Conservation (phyloP, 2,797 vertebrate genomes). For the Nasua narica region DNA sequence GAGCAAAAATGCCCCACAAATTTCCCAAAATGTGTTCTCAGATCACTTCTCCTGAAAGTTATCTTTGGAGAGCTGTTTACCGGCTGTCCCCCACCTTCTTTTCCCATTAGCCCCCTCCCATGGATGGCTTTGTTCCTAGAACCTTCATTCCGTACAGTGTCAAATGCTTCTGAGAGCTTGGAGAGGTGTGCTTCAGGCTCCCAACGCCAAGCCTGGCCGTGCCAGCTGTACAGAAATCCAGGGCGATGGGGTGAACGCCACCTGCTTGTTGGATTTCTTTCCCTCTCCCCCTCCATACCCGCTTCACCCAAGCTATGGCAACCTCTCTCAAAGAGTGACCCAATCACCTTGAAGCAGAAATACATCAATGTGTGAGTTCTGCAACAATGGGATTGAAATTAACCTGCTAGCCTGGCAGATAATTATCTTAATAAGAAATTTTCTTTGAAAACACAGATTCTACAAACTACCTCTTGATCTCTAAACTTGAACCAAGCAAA, state of each 20-base stretch:
- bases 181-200: constrained; percentile 31
- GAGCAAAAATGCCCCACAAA: neutral
- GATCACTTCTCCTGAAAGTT: constrained; percentile 10
- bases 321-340: constrained; percentile 19
- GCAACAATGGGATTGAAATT: constrained; percentile 13
- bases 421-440: constrained; percentile 74
- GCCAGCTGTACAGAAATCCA: constrained; percentile 55
- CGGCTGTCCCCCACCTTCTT: neutral
- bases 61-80: neutral
- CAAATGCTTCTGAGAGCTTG: constrained; percentile 45
- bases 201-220: neutral
- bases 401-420: constrained; percentile 64
- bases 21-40: neutral
- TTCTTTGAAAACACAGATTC: constrained; percentile 72
- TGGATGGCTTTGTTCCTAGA: constrained; percentile 62
- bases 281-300: neutral
- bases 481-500: constrained; percentile 78
- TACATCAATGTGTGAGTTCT: neutral
- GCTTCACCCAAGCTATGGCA: constrained; percentile 32
- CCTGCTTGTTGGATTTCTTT: constrained; percentile 49
- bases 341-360: constrained; percentile 67
- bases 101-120: constrained; percentile 25
- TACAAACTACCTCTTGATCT: constrained; percentile 76
- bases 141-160: constrained; percentile 21
- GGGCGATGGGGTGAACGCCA: constrained; percentile 40